Evolutionary conservation across 1,140 invertebrate species (phyloP), one percentile per base, ranked within the genome.

Genomic region (Daktulosphaira vitifoliae): DNA sequence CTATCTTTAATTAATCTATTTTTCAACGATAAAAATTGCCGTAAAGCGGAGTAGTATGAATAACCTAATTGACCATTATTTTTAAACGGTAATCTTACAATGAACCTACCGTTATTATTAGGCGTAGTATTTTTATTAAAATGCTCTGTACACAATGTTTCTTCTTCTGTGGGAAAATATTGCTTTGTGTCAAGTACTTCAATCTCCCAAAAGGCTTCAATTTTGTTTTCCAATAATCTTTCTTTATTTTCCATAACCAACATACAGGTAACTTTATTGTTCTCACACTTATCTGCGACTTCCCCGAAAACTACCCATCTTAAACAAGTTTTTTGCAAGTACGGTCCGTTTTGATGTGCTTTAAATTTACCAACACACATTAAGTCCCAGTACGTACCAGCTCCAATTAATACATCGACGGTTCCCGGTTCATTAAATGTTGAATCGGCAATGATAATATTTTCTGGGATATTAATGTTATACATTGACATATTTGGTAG

Each of bases 401-500:
- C n/a, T n/a, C n/a, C n/a, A 65, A 51, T n/a, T n/a, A n/a, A 22
- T 48, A 48, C 23, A 48, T 48, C 44, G 9, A 48, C 23, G 20
- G 20, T 48, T 48, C 20, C 44, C 2, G 8, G 44, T 48, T 48
- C 7, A 22, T 23, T 22, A 22, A 48, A 48, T 11, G 20, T 5
- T 3, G 44, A 13, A 48, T 48, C 44, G 9, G 44, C 44, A 11
- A 48, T 22, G 20, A 4, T 48, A 13, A 48, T 48, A n/a, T n/a
- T n/a, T n/a, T n/a, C n/a, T n/a, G n/a, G 44, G 20, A 22, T 48
- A 22, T 48, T 48, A 48, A 20, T 48, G 44, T 13, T n/a, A n/a
- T n/a, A n/a, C n/a, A n/a, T n/a, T n/a, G n/a, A 22, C 9, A 22
- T 48, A 9, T 18, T 48, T 48, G 44, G 44, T 48, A 48, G 15